A percentile compares a stretch with the other conserved stretches of the same genome.
phyloP scores from a whole-genome alignment of 1,140 invertebrate genomes.

The Magallana angulata region DNA sequence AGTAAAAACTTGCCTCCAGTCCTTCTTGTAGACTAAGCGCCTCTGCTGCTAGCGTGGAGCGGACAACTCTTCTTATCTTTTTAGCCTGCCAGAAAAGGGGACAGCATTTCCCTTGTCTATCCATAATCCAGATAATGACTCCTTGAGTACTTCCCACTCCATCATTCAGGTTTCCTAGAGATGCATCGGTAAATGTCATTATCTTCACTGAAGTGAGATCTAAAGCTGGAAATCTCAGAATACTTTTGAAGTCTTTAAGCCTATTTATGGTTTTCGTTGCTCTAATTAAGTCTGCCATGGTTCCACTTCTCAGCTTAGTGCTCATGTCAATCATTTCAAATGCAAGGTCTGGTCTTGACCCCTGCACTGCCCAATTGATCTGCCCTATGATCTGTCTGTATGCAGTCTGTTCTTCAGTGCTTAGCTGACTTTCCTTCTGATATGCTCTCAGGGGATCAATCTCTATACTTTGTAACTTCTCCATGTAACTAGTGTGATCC shows the following conservation, averaged over 20 bases:
- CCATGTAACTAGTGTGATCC: conserved; percentile 54
- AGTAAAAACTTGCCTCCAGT: conserved; percentile 49
- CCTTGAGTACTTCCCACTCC: conserved; percentile 53
- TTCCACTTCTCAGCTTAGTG: conserved; percentile 40
- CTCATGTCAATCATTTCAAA: conserved; percentile 58
- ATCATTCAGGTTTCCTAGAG: conserved; percentile 49
- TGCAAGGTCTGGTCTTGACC: too few relatives aligned
- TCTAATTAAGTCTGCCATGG: background rate
- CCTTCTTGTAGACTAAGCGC: conserved; percentile 46
- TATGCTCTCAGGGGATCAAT: conserved; percentile 40
- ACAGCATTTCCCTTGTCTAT: background rate
- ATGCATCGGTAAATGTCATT: conserved; percentile 54
- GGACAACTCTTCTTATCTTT: conserved; percentile 37
- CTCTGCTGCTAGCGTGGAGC: conserved; percentile 54
- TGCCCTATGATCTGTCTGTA: too few relatives aligned
- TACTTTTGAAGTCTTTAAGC: conserved; percentile 1
- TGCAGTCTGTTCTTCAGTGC: conserved; percentile 40
- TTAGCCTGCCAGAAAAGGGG: conserved; percentile 53
- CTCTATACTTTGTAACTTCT: conserved; percentile 39
- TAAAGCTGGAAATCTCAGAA: background rate
- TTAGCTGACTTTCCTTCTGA: conserved; percentile 31
- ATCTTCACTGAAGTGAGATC: background rate
- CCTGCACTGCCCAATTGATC: too few relatives aligned
- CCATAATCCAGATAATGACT: conserved; percentile 47
- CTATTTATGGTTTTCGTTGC: background rate